Conservation (phyloP, 1,140 invertebrate genomes). For the Drosophila ercepeae region DNA sequence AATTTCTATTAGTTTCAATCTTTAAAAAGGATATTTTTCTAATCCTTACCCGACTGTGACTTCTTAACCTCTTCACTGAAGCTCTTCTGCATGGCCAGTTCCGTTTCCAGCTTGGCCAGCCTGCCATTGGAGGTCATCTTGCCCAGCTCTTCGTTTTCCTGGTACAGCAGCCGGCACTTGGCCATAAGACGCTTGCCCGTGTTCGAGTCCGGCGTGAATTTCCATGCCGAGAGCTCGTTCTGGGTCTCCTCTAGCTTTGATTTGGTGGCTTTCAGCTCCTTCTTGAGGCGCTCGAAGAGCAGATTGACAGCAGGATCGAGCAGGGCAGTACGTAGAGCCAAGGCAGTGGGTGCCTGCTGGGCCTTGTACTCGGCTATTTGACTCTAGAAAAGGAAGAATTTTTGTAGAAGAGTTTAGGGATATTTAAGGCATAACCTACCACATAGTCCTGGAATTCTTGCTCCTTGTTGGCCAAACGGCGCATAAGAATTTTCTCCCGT, state of each 20-base stretch:
- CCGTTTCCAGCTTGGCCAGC: slow-evolving; percentile 97
- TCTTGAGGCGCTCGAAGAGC: slow-evolving; percentile 94
- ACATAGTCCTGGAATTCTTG: slow-evolving; percentile 98
- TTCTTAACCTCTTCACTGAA: slow-evolving; percentile 98
- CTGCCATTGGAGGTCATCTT: slow-evolving; percentile 97
- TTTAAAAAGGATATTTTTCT: neutral
- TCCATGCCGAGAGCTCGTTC: slow-evolving; percentile 99
- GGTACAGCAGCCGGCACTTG: slow-evolving; percentile 97
- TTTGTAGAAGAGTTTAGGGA: no score
- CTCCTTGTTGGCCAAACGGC: slow-evolving; percentile 96
- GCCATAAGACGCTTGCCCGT: slow-evolving; percentile 99
- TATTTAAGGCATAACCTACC: slow-evolving; percentile 86
- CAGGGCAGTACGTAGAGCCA: slow-evolving; percentile 91
- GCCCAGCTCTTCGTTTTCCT: slow-evolving; percentile 99
- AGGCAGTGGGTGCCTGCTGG: slow-evolving; percentile 90
- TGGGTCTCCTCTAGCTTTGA: slow-evolving; percentile 98
- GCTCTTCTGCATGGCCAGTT: slow-evolving; percentile 97
- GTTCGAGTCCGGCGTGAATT: slow-evolving; percentile 99
- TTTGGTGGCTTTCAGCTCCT: slow-evolving; percentile 95
- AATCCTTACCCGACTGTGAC: slow-evolving; percentile 93
- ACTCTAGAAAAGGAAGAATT: slow-evolving; percentile 86
- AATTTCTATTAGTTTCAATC: no score
- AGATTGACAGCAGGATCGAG: slow-evolving; percentile 98
- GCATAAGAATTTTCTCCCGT: slow-evolving; percentile 95
- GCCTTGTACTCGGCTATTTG: slow-evolving; percentile 96